Evolutionary conservation across 2,888 invertebrate species (phyloP), one percentile per base, ranked within the genome.

Genomic region (Drosophila monieri): DNA sequence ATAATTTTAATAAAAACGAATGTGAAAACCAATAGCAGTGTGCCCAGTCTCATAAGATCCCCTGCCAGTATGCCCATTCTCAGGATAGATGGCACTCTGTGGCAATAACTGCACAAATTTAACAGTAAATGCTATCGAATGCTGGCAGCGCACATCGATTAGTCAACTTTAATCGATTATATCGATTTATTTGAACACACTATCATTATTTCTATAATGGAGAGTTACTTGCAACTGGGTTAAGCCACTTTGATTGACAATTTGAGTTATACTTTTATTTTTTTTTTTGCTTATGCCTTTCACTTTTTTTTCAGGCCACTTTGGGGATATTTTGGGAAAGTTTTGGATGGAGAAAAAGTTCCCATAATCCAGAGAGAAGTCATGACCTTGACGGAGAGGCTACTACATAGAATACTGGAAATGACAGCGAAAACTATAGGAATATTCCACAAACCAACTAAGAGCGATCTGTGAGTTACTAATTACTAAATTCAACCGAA

Each of bases 231-330:
- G 18, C 57, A 46, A 41, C 47, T 61, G 60, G 60, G 60, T 61
- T 61, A 61, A 61, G 60, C 47, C 47, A 32, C 10, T 61, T 60
- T 61, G 60, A 60, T 60, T 60, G 60, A 61, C 60, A 61, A 47
- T 61, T 61, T 60, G 27, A 60, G 47, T 61, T 60, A 18, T 41
- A 41, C 27, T 44, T 21, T 37, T 44, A 15, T n/a, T 25, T 25
- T 23, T 52, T 23, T 18, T 41, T 6, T 1, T 14, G 23, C 14
- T 46, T n/a, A 10, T 59, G 60, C 60, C 60, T 61, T 61, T 61
- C 60, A 61, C 60, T 61, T 61, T 60, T 60, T 32, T 27, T 27
- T 9, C 21, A 6, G 43, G 15, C 27, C 6, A 18, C 9, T 18
- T 25, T n/a, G 15, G 15, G 39, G 47, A 23, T 23, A 47, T 56